Conservation (phyloP, 2,113 vertebrate species). For the Poeciliopsis retropinna region DNA sequence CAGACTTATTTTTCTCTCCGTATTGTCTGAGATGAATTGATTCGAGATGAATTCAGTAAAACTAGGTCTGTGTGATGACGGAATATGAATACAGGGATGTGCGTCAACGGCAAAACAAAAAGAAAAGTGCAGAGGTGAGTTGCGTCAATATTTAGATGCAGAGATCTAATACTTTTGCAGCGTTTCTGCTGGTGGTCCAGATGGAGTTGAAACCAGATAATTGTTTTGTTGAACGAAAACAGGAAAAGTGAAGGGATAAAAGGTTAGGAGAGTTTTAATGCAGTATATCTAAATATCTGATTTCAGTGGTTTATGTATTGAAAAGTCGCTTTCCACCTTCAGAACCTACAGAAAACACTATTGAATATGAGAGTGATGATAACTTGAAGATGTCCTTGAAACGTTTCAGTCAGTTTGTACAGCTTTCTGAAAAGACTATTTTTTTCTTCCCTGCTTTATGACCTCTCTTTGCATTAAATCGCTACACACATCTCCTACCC, state of each 20-base stretch:
- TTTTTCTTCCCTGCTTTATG: background rate
- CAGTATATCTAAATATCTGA: background rate
- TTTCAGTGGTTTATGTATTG: background rate
- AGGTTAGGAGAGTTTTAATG: background rate
- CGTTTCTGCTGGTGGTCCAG: background rate
- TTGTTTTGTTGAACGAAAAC: no score
- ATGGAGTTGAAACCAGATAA: no score
- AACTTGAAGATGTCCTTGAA: background rate
- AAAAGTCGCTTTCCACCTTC: background rate
- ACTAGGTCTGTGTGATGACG: slow-evolving; percentile 9
- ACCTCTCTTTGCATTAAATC: background rate
- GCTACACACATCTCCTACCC: background rate
- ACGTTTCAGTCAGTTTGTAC: background rate
- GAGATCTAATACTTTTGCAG: background rate
- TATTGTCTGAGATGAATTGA: slow-evolving; percentile 22
- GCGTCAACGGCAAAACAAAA: background rate
- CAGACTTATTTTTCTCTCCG: background rate
- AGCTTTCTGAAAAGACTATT: background rate
- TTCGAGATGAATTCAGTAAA: slow-evolving; percentile 47
- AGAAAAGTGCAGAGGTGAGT: background rate
- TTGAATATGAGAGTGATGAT: background rate
- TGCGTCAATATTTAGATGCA: background rate
- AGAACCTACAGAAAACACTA: background rate
- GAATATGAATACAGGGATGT: slow-evolving; percentile 13
- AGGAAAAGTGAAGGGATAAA: background rate